A percentile compares a stretch with the other conserved stretches of the same genome.
These are phyloP conservation scores for Phalanger gymnotis DNA, from an alignment of 2,797 vertebrate genomes.

Conservation along the genomic window DNA sequence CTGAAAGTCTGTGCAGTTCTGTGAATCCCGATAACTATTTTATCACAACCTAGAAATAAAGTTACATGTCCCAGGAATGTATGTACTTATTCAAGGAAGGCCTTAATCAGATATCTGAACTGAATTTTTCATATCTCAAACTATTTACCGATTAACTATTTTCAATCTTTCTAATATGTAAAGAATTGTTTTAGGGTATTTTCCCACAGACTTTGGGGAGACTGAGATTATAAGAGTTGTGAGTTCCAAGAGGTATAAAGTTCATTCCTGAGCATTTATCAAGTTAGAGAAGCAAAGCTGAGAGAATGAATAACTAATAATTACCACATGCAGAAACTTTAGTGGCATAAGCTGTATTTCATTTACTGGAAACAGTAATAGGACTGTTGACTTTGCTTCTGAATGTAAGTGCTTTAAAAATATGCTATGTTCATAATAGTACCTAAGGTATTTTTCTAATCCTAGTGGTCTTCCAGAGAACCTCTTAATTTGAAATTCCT, in stretches of 20 bases:
- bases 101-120: background rate
- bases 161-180: background rate
- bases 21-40: background rate
- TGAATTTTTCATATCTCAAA: background rate
- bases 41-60: background rate
- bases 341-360: background rate
- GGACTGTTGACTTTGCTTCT: background rate
- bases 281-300: constrained; percentile 1
- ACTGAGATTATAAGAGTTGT: constrained; percentile 32
- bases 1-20: background rate
- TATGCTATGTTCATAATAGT: background rate
- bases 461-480: background rate
- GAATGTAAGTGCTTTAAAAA: background rate
- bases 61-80: background rate
- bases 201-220: constrained; percentile 25
- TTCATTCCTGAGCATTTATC: constrained; percentile 35
- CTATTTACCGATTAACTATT: background rate
- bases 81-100: background rate
- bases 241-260: background rate
- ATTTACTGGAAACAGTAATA: background rate
- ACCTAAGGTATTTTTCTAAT: background rate
- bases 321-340: background rate
- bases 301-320: background rate
- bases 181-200: background rate
- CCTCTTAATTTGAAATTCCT: background rate